phyloP scores from a whole-genome alignment of 1,140 invertebrate genomes.

The Atta cephalotes region DNA sequence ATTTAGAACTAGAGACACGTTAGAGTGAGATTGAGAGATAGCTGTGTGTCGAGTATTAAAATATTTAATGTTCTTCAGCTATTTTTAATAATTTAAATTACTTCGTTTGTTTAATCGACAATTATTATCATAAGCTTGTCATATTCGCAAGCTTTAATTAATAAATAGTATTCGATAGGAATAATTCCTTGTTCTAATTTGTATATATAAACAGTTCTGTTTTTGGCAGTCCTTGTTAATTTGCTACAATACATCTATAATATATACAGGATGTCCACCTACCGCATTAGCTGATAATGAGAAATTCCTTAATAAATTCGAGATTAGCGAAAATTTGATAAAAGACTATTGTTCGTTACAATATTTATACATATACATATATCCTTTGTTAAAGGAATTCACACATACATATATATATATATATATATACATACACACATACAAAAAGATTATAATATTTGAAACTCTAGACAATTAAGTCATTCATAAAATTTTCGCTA shows the following conservation, averaged over 20 bases:
- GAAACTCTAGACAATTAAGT: background rate
- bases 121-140: constrained; percentile 1
- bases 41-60: constrained; percentile 9
- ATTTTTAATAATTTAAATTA: constrained; percentile 32
- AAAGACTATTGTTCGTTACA: background rate
- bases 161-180: constrained; percentile 9
- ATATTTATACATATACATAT: constrained; percentile 15
- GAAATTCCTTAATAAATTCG: constrained; percentile 56
- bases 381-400: background rate
- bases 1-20: constrained; percentile 29
- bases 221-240: constrained; percentile 71
- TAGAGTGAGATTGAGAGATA: constrained; percentile 65
- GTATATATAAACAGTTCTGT: constrained; percentile 58
- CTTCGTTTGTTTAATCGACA: background rate
- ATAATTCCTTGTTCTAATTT: constrained; percentile 24
- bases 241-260: constrained; percentile 44
- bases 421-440: background rate
- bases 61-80: constrained; percentile 3
- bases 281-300: constrained; percentile 59
- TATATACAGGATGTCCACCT: constrained; percentile 49
- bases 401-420: too few species aligned
- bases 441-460: constrained; percentile 7
- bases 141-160: background rate
- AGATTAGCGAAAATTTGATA: constrained; percentile 45
- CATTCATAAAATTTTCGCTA: constrained; percentile 45